Evolutionary conservation across 1,140 invertebrate species (phyloP), one percentile per base, ranked within the genome.

Genomic region (Cotesia typhae): DNA sequence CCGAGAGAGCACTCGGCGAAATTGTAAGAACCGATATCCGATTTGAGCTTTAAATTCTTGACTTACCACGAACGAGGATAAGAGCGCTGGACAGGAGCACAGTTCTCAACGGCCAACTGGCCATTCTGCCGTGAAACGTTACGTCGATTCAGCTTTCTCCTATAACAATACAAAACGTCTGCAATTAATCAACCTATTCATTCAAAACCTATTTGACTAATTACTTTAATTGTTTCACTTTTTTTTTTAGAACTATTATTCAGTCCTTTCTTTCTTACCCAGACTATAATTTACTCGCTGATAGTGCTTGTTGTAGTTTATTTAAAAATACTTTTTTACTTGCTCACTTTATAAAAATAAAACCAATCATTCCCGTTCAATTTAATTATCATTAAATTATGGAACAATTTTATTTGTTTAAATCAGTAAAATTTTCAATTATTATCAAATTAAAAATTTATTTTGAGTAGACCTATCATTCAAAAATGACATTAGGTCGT

Each of bases 131-230:
- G 79, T 84, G 82, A 82, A 84, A 80, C 84, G 85, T 86, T 87
- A 87, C 86, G 86, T 87, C 83, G 86, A 87, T 86, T 84, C 85
- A 82, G 83, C 83, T 81, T 85, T 81, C 85, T 87, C 86, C 85
- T 84, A 80, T 79, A 85, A 85, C 81, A 81, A 83, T 81, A 80
- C 76, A 80, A 47, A 82, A 78, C 80, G 76, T 77, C 76, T 74
- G 74, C 80, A 78, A 84, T 84, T 81, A 82, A 83, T 84, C 81
- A 82, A 82, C 68, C 73, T 57, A 60, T 70, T 76, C 73, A 79
- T 79, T 77, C 75, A 65, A 72, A 68, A 74, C 71, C 66, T 67
- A 74, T 73, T 41, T 36, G 51, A 60, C 38, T 55, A 61, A 70
- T 73, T 68, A 74, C 51, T 20, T 74, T 72, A 55, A 41, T n/a